phyloP scores from a whole-genome alignment of 2,113 vertebrate species.

The Corythornis cristatus region DNA sequence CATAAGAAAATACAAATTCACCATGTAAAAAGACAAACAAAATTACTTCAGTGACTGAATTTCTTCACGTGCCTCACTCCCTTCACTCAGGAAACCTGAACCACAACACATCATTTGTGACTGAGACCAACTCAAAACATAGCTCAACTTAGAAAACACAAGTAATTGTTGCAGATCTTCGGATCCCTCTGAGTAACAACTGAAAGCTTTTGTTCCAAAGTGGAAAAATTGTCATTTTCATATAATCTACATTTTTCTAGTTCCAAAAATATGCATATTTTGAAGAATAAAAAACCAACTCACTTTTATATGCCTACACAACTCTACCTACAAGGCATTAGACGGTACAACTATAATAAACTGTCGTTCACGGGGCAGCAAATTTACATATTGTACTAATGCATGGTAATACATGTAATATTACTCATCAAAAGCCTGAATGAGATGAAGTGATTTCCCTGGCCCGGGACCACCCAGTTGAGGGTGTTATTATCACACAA shows the following conservation, averaged over 20 bases:
- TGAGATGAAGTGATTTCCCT: conserved; percentile 55
- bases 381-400: conserved; percentile 46
- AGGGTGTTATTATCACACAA: conserved; percentile 63
- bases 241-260: neutral
- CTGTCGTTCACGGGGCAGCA: conserved; percentile 2
- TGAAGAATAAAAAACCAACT: neutral
- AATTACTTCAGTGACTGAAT: neutral
- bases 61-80: neutral
- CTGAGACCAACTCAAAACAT: neutral
- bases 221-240: neutral
- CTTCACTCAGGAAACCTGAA: accelerated
- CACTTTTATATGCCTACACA: neutral
- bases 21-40: neutral
- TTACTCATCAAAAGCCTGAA: conserved; percentile 54
- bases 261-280: neutral
- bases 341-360: neutral
- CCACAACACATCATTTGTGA: accelerated
- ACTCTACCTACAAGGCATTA: neutral
- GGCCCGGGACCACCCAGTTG: conserved; percentile 55
- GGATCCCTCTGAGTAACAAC: neutral
- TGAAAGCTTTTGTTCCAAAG: neutral
- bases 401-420: conserved; percentile 53
- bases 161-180: neutral
- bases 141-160: neutral
- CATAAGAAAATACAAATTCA: neutral